phyloP scores from a whole-genome alignment of 2,888 invertebrate species.

The Drosophila macrospina region DNA sequence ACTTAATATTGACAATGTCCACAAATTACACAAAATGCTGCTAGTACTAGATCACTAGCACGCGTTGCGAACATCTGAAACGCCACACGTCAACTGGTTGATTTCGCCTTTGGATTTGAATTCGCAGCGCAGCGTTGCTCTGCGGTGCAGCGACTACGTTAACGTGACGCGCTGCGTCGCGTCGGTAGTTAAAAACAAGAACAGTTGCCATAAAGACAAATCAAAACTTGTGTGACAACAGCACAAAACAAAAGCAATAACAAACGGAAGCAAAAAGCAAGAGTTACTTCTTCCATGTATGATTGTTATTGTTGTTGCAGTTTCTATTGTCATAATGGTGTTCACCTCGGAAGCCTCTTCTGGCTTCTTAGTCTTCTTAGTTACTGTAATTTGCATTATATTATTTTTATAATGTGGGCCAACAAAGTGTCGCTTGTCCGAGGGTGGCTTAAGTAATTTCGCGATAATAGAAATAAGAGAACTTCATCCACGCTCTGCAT shows the following conservation, averaged over 20 bases:
- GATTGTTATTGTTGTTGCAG: constrained; percentile 11
- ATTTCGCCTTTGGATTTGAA: constrained; percentile 39
- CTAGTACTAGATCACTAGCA: constrained; percentile 5
- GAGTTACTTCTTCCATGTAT: constrained; percentile 27
- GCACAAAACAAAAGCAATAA: constrained; percentile 36
- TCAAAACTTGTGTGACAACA: constrained; percentile 19
- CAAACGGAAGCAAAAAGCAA: constrained; percentile 53
- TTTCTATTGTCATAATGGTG: constrained; percentile 28
- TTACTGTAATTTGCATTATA: constrained; percentile 46
- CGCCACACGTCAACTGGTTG: constrained; percentile 70
- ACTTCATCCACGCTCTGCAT: neutral
- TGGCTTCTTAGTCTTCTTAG: constrained; percentile 42
- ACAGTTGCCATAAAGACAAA: constrained; percentile 16
- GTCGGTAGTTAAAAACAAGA: constrained; percentile 50
- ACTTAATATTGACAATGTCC: neutral
- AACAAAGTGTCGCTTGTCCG: constrained; percentile 26
- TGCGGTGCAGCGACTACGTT: constrained; percentile 17
- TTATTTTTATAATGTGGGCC: constrained; percentile 36
- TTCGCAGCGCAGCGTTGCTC: constrained; percentile 35
- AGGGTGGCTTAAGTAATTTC: constrained; percentile 17
- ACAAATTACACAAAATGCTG: neutral
- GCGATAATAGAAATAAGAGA: neutral
- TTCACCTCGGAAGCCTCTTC: constrained; percentile 39
- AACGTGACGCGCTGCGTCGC: constrained; percentile 9
- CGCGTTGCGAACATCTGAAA: constrained; percentile 60